phyloP scores from a whole-genome alignment of 92 coral and sea anemone genomes.

The Porites cylindrica region DNA sequence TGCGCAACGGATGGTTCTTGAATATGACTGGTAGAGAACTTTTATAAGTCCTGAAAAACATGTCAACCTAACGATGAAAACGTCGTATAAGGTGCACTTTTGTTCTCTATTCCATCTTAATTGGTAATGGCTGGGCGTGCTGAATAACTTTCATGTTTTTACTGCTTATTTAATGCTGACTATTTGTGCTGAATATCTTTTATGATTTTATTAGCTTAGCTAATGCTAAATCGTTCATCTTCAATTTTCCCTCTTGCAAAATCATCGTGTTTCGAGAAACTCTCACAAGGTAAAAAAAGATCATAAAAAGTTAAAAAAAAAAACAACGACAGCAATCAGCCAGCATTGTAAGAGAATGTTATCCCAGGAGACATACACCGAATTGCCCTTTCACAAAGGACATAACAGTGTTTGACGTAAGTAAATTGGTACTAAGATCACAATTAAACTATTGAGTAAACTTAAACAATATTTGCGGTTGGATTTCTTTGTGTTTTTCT shows the following conservation, averaged over 20 bases:
- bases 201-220: not conserved
- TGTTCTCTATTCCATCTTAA: not conserved
- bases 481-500: not conserved
- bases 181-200: no score
- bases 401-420: slow-evolving; percentile 33
- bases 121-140: not conserved
- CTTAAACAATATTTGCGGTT: not conserved
- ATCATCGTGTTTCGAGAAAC: not conserved
- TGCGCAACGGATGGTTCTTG: not conserved
- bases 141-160: not conserved
- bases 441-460: not conserved
- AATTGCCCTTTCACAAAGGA: not conserved
- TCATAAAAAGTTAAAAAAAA: not conserved
- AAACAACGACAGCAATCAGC: not conserved
- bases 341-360: not conserved
- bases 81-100: not conserved
- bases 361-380: slow-evolving; percentile 18
- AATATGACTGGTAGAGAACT: not conserved
- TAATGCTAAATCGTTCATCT: not conserved
- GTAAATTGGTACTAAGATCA: not conserved
- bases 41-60: not conserved
- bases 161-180: not conserved
- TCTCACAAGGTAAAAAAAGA: not conserved
- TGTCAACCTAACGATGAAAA: not conserved
- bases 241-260: not conserved